These are phyloP conservation scores for Acronicta leporina DNA, from an alignment of 2,888 invertebrate species.

Conservation along the genomic window DNA sequence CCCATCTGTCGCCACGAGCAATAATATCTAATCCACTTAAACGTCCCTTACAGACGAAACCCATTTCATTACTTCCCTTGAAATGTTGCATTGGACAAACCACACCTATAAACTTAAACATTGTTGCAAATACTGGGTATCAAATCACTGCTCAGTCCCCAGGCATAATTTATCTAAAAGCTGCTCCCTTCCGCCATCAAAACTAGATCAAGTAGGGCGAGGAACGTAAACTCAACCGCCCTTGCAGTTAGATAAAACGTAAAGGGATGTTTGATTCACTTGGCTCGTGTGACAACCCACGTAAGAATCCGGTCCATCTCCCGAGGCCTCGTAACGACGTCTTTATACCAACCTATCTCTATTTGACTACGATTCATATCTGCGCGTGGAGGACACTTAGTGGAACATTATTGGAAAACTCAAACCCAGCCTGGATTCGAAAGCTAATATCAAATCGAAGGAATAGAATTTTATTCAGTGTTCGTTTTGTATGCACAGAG, in stretches of 20 bases:
- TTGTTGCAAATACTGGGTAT: constrained; percentile 77
- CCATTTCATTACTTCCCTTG: constrained; percentile 81
- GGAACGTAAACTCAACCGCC: constrained; percentile 86
- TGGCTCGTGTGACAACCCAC: constrained; percentile 77
- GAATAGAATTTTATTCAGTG: constrained; percentile 48
- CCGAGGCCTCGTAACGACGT: constrained; percentile 78
- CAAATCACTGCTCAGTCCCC: constrained; percentile 62
- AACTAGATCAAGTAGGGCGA: constrained; percentile 87
- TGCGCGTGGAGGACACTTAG: constrained; percentile 77
- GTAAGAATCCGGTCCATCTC: constrained; percentile 63
- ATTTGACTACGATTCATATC: constrained; percentile 85
- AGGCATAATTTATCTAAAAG: constrained; percentile 86
- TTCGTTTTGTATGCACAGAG: constrained; percentile 27
- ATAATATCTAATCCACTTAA: constrained; percentile 81
- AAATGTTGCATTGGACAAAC: constrained; percentile 74
- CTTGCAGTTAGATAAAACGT: constrained; percentile 87
- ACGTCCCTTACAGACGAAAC: constrained; percentile 70
- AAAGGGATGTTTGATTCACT: constrained; percentile 86
- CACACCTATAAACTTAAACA: constrained; percentile 80
- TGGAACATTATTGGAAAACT: constrained; percentile 81
- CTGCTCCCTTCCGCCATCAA: constrained; percentile 86
- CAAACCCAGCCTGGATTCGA: constrained; percentile 65
- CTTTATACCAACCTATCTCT: constrained; percentile 81
- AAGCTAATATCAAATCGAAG: constrained; percentile 39
- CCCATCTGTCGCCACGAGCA: constrained; percentile 60